Base-by-base conservation (phyloP, 1,140 invertebrate species). In the Ericerus pela region DNA sequence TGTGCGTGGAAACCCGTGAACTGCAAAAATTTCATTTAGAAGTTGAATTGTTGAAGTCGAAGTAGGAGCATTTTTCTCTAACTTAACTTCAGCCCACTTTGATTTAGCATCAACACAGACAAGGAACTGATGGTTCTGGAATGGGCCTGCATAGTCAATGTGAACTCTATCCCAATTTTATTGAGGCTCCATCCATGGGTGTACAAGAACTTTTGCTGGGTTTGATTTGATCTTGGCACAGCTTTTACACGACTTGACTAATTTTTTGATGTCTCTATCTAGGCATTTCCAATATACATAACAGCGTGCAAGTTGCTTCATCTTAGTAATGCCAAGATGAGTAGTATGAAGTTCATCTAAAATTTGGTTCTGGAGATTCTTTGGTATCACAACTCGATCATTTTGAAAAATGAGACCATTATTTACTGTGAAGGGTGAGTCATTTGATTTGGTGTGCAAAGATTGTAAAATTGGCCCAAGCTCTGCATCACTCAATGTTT, bases 81-180 rank as follows among this genome's bases (percentile, higher is more conserved):
- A 24, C 26, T 47, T 14, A 24, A 47, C 20, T 47, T 47, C 18
- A 5, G 41, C 41, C 58, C 61, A 68, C 60, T 67, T 68, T 20
- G 61, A 64, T 30, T 66, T 64, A 37, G 63, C 63, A 62, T 75
- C 74, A 0, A 70, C 63, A 1, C 72, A 52, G 11, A 75, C 62
- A 10, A 75, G 55, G 56, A 70, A 74, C 53, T 62, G 63, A 51
- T 63, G 58, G 38, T 57, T 56, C 20, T 58, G 38, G 43, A 67
- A 65, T 24, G 63, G 64, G 12, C 65, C 67, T 27, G 64, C 60
- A 57, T 67, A 66, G 60, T 68, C 64, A 0, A 62, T 59, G 57
- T 69, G 67, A 1, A 68, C 28, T 24, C 66, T 31, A 36, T 64
- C 41, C 56, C 62, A 69, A 53, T 63, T 62, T 22, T 59, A 22